Evolutionary conservation across 2,888 invertebrate genomes (phyloP).

Genomic region (Tromatobia lineatoria): DNA sequence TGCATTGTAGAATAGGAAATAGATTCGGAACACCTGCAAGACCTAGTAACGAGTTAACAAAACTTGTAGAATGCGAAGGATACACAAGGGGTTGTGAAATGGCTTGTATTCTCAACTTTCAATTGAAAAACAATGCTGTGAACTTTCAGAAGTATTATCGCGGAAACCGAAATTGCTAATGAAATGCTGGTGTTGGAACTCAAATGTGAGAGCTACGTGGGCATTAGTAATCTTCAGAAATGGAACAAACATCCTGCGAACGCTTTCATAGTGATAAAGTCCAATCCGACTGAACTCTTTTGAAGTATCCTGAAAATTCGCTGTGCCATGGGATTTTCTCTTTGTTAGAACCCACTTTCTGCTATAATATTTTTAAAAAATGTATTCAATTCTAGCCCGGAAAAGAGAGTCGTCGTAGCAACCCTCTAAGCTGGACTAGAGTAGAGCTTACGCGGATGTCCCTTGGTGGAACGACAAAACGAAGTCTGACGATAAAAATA

Average conservation of each 20-base stretch:
- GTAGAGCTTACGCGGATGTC: conserved; percentile 9
- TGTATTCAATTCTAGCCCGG: conserved; percentile 1
- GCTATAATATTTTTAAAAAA: not conserved
- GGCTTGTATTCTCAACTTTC: not conserved
- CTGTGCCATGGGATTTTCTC: not conserved
- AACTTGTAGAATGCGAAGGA: conserved; percentile 30
- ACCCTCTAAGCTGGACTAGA: not conserved
- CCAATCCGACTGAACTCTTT: not conserved
- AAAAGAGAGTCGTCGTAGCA: conserved; percentile 12
- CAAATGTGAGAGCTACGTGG: not conserved
- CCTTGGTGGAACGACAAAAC: not conserved
- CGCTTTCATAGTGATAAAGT: not conserved
- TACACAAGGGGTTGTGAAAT: not conserved
- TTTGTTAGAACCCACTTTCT: not conserved
- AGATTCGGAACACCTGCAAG: conserved; percentile 2
- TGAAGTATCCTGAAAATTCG: not conserved
- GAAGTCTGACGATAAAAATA: conserved; percentile 5
- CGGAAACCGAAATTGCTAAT: not conserved
- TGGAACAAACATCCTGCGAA: not conserved
- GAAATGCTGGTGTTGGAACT: not conserved
- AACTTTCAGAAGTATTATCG: not conserved
- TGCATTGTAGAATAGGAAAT: conserved; percentile 15
- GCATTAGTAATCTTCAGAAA: not conserved
- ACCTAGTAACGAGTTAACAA: conserved; percentile 15
- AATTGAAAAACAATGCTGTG: not conserved